Conservation (phyloP, 2,113 vertebrate genomes). For the Etheostoma spectabile region DNA sequence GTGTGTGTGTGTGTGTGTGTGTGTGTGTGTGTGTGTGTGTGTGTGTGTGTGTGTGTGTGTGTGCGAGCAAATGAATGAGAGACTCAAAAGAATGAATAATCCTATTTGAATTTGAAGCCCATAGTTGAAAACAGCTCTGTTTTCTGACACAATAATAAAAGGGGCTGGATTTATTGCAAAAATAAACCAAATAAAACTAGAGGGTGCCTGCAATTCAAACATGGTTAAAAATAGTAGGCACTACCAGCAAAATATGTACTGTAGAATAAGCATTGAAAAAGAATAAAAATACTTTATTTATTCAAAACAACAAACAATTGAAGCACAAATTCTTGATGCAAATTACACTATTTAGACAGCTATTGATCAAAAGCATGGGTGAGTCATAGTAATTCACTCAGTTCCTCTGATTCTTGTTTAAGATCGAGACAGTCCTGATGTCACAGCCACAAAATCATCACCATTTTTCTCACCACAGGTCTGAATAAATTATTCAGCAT, state of each 20-base stretch:
- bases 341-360: not conserved
- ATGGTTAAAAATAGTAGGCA: not conserved
- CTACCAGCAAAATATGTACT: not conserved
- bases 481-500: slow-evolving; percentile 31
- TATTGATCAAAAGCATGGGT: slow-evolving; percentile 18
- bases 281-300: not conserved
- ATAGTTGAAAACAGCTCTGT: slow-evolving; percentile 8
- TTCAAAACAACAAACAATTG: not conserved
- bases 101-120: slow-evolving; percentile 42
- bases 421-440: slow-evolving; percentile 4
- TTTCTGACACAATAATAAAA: not conserved
- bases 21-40: not conserved
- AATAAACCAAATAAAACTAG: not conserved
- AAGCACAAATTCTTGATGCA: not conserved
- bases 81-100: slow-evolving; percentile 35
- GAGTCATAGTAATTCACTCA: slow-evolving; percentile 4
- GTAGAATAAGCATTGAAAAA: not conserved
- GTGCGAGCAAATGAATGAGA: not conserved
- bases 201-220: not conserved
- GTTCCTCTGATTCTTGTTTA: slow-evolving; percentile 4
- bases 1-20: not conserved
- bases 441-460: slow-evolving; percentile 7
- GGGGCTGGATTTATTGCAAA: not conserved
- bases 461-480: slow-evolving; percentile 7
- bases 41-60: not conserved